Evolutionary conservation across 2,888 invertebrate species (phyloP), one percentile per base, ranked within the genome.

Genomic region (Rapana venosa): DNA sequence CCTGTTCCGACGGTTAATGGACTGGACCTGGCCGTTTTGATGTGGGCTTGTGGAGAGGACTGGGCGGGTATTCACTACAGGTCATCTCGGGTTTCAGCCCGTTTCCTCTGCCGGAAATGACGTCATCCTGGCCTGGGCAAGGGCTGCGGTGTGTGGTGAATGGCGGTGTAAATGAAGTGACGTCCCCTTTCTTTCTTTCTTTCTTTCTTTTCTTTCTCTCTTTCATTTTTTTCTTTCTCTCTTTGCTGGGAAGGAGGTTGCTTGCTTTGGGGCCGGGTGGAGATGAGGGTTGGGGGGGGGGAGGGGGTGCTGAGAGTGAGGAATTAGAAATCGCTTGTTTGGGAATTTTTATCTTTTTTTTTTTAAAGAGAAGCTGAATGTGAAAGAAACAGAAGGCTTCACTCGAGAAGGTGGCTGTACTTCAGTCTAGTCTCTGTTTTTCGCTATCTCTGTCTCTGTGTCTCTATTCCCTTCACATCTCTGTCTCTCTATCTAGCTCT

Each of bases 141-240:
- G 84, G 11, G 20, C 85, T 32, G 32, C 32, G 85, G 36, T n/a
- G 32, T 58, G 30, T 58, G 85, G 30, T 58, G 56, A 61, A 58
- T 58, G 5, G 85, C 36, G 85, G n/a, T 30, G 58, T 58, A 85
- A 85, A 85, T 85, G 11, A 15, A 85, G 85, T 85, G 85, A 22
- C 58, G 84, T 83, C 83, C 83, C 83, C 83, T 83, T 83, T 83
- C 79, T 79, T 15, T 2, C 4, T 35, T 26, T 74, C 74, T 74
- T 26, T 66, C 26, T 26, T 22, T 66, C 26, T 26, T 66, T 26
- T 35, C 79, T 79, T 15, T 79, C 79, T 79, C 11, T 32, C 35
- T 79, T 17, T 79, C 79, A 35, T 35, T 17, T 17, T 79, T 32
- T 35, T 32, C 4, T 35, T 32, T 26, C 66, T 66, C 61, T 15